phyloP scores from a whole-genome alignment of 2,888 invertebrate genomes.

The Xylota segnis region DNA sequence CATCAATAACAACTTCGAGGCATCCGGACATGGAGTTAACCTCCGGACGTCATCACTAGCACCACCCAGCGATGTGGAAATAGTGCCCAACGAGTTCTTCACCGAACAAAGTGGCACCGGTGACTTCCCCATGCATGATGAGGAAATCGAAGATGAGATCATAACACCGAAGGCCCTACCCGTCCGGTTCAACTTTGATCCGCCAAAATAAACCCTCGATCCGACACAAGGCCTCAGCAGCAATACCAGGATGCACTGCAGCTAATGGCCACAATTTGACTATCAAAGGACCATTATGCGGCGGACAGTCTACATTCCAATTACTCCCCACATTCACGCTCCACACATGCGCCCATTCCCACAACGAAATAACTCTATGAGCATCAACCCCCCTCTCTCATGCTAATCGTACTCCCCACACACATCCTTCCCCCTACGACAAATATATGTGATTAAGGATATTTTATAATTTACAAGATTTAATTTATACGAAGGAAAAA shows the following conservation, averaged over 20 bases:
- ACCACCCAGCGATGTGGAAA: slow-evolving; percentile 83
- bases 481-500: slow-evolving; percentile 65
- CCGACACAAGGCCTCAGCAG: neutral
- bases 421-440: slow-evolving; percentile 44
- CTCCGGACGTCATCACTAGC: slow-evolving; percentile 76
- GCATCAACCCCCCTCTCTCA: slow-evolving; percentile 37
- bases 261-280: neutral
- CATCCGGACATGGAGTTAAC: slow-evolving; percentile 73
- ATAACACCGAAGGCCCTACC: slow-evolving; percentile 84
- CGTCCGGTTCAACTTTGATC: slow-evolving; percentile 82
- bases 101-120: slow-evolving; percentile 82
- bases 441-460: slow-evolving; percentile 76
- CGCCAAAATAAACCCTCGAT: slow-evolving; percentile 81
- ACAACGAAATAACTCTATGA: slow-evolving; percentile 42
- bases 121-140: slow-evolving; percentile 82
- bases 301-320: slow-evolving; percentile 44
- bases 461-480: slow-evolving; percentile 71
- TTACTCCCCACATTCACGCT: slow-evolving; percentile 38
- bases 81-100: slow-evolving; percentile 83
- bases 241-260: neutral
- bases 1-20: slow-evolving; percentile 79
- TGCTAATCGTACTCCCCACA: slow-evolving; percentile 25
- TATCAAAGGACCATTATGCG: neutral
- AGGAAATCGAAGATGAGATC: slow-evolving; percentile 84
- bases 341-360: slow-evolving; percentile 16